phyloP scores from a whole-genome alignment of 2,888 invertebrate genomes.

The Brenthis daphne region DNA sequence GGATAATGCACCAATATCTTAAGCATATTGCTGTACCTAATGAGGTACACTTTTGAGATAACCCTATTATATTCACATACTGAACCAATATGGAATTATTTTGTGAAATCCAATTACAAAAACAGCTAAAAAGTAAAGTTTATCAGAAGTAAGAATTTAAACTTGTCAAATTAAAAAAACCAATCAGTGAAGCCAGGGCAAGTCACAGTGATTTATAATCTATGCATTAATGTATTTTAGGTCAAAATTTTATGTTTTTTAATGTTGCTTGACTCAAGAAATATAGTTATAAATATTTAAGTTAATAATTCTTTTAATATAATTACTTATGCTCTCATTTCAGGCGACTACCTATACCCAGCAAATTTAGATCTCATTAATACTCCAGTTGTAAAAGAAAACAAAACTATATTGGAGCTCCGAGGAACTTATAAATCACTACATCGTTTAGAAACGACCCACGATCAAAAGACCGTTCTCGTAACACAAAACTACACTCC shows the following conservation, averaged over 20 bases:
- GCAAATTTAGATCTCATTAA: constrained; percentile 61
- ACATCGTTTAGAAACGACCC: constrained; percentile 58
- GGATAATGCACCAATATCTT: neutral
- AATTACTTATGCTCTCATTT: constrained; percentile 45
- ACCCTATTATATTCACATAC: too few species aligned
- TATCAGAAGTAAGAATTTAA: too few species aligned
- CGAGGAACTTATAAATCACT: constrained; percentile 52
- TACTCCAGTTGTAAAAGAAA: constrained; percentile 43
- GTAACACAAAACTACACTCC: constrained; percentile 61
- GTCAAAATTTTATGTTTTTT: too few species aligned
- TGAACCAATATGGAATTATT: neutral
- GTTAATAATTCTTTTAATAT: neutral
- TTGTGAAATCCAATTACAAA: neutral
- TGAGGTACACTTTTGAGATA: too few species aligned
- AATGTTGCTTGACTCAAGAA: too few species aligned
- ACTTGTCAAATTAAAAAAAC: too few species aligned
- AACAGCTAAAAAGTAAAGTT: too few species aligned
- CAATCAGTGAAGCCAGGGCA: too few species aligned
- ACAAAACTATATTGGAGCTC: constrained; percentile 64
- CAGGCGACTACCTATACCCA: constrained; percentile 80
- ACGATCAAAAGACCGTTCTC: constrained; percentile 42
- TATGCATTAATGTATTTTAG: too few species aligned
- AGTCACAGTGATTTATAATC: too few species aligned
- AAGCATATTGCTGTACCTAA: neutral
- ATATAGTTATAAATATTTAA: too few species aligned